phyloP scores from a whole-genome alignment of 2,888 invertebrate genomes.

The Oscheius sp. region DNA sequence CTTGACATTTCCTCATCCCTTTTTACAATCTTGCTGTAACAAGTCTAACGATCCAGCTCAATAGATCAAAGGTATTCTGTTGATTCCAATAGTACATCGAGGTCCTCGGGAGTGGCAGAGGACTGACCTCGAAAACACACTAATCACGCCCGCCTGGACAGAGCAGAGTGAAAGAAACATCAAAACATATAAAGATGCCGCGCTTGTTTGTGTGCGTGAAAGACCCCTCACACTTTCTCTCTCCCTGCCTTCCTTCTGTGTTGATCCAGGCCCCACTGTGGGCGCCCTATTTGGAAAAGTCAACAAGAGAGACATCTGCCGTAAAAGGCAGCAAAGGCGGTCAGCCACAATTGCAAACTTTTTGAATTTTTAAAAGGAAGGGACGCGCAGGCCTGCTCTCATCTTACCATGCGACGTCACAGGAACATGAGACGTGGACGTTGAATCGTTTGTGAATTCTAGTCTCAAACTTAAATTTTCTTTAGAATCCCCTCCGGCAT shows the following conservation, averaged over 20 bases:
- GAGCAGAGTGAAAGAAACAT: neutral
- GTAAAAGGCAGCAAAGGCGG: neutral
- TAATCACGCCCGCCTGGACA: constrained; percentile 11
- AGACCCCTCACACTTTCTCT: neutral
- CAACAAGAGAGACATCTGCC: constrained; percentile 1
- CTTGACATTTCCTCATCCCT: too few relatives aligned
- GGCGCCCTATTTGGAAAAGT: constrained; percentile 26
- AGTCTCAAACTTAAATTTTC: too few relatives aligned
- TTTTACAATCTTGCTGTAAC: too few relatives aligned
- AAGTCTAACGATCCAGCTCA: too few relatives aligned
- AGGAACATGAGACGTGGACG: neutral
- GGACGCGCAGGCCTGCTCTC: neutral
- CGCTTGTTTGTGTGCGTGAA: neutral
- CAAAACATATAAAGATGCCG: neutral
- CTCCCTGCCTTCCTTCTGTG: constrained; percentile 1
- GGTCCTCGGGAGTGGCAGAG: neutral
- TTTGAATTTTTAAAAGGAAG: neutral
- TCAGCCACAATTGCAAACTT: constrained; percentile 6
- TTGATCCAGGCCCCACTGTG: constrained; percentile 12
- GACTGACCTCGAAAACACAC: constrained; percentile 22
- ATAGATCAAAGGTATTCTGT: too few relatives aligned
- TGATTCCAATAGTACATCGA: too few relatives aligned
- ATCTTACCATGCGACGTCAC: constrained; percentile 14
- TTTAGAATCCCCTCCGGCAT: too few relatives aligned
- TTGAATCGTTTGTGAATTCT: too few relatives aligned